Evolutionary conservation across 2,113 vertebrate species (phyloP), one percentile per base, ranked within the genome.

Genomic region (Desmodus rotundus): DNA sequence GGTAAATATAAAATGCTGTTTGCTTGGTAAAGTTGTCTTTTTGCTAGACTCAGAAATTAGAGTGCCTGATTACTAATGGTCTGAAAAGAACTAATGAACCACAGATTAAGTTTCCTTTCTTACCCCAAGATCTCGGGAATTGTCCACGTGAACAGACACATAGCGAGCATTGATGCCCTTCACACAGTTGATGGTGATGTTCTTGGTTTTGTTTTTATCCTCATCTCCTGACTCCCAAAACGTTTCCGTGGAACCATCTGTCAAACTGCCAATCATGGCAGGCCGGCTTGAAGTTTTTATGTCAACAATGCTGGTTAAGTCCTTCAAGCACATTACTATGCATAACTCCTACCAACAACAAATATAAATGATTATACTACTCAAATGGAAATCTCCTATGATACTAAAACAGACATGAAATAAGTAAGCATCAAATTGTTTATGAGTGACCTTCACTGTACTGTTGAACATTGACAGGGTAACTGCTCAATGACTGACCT

Each of bases 151-250:
- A 81, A 99, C 99, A 87, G 99, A 99, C 13, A 99, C 99, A 3
- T 99, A 99, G 89, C 99, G 98, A 28, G 99, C 99, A 47, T 99
- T 99, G 91, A 99, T 99, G 98, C 99, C 99, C 98, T 99, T 99
- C 16, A 99, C 99, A 94, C 99, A 99, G 97, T 99, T 99, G 93
- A 99, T 99, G 33, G 99, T 99, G 96, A 99, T 99, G 97, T 99
- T 99, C 98, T 99, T 99, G 36, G 99, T 99, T 98, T 99, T 99
- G 98, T 99, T 99, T 98, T 99, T 99, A 98, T 99, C 99, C 97
- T 99, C 99, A 95, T 99, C 99, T 97, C 99, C 99, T 54, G 99
- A 99, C 89, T 99, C 99, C 99, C 99, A 99, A 98, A 99, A 99
- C 0, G 99, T 99, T 98, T 99, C 99, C 4, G 99, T 99, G 89